These are phyloP conservation scores for Chroicocephalus ridibundus DNA, from an alignment of 2,113 vertebrate genomes.

Conservation along the genomic window DNA sequence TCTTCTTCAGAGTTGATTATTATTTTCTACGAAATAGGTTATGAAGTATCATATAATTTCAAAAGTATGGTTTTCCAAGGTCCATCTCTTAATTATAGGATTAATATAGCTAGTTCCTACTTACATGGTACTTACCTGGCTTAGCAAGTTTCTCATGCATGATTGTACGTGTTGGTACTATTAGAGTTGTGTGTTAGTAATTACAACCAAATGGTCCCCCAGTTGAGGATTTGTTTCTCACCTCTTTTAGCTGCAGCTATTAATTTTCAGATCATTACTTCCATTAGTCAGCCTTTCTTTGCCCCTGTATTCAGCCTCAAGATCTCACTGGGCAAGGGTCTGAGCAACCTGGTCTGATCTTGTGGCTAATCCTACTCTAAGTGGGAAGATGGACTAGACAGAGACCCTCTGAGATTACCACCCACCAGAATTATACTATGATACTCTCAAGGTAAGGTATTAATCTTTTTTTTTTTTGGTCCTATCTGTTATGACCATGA, in stretches of 20 bases:
- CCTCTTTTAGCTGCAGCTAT: not conserved
- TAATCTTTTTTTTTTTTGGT: not conserved
- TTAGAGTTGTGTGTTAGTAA: not conserved
- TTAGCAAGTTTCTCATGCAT: not conserved
- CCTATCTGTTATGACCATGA: not conserved
- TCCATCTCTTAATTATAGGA: not conserved
- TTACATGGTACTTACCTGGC: not conserved
- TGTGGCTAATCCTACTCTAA: not conserved
- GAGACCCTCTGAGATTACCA: not conserved
- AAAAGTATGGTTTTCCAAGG: not conserved
- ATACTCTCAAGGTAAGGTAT: not conserved
- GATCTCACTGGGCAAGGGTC: not conserved
- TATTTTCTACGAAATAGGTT: not conserved
- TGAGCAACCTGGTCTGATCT: not conserved
- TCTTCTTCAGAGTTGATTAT: not conserved
- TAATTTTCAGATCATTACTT: not conserved
- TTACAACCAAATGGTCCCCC: not conserved
- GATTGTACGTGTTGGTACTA: not conserved
- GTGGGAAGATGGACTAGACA: not conserved
- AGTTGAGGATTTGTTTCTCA: not conserved
- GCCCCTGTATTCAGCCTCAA: not conserved
- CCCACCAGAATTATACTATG: not conserved
- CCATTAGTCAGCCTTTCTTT: not conserved
- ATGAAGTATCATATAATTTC: not conserved
- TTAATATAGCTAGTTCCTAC: not conserved